These are phyloP conservation scores for Tipula unca DNA, from an alignment of 2,888 invertebrate genomes.

Conservation along the genomic window DNA sequence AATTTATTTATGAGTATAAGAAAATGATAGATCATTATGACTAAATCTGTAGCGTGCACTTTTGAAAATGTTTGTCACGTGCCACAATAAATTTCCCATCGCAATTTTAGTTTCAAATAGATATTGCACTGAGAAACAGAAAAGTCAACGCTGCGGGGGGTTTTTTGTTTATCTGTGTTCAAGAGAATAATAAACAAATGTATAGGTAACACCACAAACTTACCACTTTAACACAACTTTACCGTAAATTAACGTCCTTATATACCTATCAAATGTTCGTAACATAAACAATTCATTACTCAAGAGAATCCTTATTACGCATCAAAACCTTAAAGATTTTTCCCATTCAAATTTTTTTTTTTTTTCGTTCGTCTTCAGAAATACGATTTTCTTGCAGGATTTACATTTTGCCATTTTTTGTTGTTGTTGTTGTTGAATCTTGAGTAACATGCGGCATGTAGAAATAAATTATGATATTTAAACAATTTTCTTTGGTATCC, in stretches of 20 bases:
- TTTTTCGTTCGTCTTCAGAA: background rate
- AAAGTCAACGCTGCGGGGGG: too few relatives aligned
- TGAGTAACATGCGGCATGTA: background rate
- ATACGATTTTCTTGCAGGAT: background rate
- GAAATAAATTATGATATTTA: background rate
- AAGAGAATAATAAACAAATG: too few relatives aligned
- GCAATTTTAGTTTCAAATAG: too few relatives aligned
- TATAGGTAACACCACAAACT: background rate
- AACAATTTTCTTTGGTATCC: background rate
- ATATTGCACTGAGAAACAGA: too few relatives aligned
- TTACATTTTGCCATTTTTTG: background rate
- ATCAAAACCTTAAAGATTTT: background rate
- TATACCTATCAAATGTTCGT: background rate
- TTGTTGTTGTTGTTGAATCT: background rate
- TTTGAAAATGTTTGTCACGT: too few relatives aligned
- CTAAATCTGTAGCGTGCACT: too few relatives aligned
- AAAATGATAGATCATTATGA: too few relatives aligned
- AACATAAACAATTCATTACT: background rate
- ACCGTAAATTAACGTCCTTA: background rate
- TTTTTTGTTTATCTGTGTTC: too few relatives aligned
- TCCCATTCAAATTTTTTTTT: background rate
- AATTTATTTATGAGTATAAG: too few relatives aligned
- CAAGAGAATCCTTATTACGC: background rate
- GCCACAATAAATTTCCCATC: too few relatives aligned
- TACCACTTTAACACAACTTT: background rate